Conservation (phyloP, 2,888 invertebrate genomes). For the Caenorhabditis macrosperma region DNA sequence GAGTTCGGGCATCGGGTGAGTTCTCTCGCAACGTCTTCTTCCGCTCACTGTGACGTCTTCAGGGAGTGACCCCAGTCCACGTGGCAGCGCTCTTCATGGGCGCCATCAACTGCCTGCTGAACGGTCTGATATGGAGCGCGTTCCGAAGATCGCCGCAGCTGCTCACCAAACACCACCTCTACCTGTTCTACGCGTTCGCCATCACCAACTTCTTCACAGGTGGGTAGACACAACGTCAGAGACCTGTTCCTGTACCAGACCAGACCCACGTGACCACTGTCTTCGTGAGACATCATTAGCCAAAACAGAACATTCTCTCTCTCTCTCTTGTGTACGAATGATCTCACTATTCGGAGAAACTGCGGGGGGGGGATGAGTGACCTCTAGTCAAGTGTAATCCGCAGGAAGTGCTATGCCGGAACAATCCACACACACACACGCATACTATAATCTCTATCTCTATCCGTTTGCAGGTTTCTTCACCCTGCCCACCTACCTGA, state of each 20-base stretch:
- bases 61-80: conserved; percentile 60
- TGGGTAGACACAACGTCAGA: conserved; percentile 16
- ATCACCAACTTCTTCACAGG: conserved; percentile 70
- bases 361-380: no score
- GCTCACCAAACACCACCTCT: conserved; percentile 66
- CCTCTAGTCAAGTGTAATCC: no score
- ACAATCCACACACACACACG: no score
- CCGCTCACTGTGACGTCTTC: background rate
- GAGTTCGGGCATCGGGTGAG: conserved; percentile 60
- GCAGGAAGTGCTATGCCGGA: no score
- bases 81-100: conserved; percentile 60
- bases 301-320: no score
- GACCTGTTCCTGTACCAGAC: no score
- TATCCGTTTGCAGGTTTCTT: conserved; percentile 62
- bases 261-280: no score
- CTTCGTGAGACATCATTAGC: no score
- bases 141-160: conserved; percentile 59
- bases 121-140: conserved; percentile 66
- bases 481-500: conserved; percentile 68
- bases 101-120: conserved; percentile 63
- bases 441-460: no score
- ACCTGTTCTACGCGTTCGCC: conserved; percentile 68
- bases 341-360: no score
- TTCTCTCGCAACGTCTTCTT: no score
- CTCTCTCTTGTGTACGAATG: no score